Conservation (phyloP, 1,140 invertebrate genomes). For the Marisa cornuarietis region DNA sequence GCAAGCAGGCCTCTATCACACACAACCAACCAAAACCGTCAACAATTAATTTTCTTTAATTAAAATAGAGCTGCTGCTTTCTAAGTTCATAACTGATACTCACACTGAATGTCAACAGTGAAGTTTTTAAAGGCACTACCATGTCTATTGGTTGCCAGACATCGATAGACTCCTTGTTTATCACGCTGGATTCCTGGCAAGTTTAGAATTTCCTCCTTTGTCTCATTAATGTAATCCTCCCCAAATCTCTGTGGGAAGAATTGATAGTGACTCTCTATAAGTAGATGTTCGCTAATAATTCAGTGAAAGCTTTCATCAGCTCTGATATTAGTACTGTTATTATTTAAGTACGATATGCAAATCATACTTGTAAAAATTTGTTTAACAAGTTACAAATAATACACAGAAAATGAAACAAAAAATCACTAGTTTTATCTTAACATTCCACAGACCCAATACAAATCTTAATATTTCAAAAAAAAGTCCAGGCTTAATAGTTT, state of each 20-base stretch:
- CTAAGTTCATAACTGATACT: not conserved
- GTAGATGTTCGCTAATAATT: too few species aligned
- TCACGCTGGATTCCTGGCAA: constrained; percentile 6
- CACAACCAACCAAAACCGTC: not conserved
- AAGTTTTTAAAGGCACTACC: not conserved
- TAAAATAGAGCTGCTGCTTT: not conserved
- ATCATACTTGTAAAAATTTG: too few species aligned
- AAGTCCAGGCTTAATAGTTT: too few species aligned
- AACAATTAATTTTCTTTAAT: not conserved
- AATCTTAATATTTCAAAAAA: too few species aligned
- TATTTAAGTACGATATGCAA: too few species aligned
- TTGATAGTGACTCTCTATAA: too few species aligned
- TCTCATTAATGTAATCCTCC: not conserved
- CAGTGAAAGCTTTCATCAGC: too few species aligned
- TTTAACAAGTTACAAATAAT: too few species aligned
- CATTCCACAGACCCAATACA: too few species aligned
- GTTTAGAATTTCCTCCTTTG: not conserved
- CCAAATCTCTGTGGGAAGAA: not conserved
- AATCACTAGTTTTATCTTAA: too few species aligned
- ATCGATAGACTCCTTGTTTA: not conserved
- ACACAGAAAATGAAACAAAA: too few species aligned
- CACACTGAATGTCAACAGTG: not conserved
- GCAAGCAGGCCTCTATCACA: not conserved
- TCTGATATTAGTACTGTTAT: too few species aligned
- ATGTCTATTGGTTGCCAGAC: not conserved